These are phyloP conservation scores for Coptotermes formosanus DNA, from an alignment of 1,140 invertebrate genomes.

Conservation along the genomic window DNA sequence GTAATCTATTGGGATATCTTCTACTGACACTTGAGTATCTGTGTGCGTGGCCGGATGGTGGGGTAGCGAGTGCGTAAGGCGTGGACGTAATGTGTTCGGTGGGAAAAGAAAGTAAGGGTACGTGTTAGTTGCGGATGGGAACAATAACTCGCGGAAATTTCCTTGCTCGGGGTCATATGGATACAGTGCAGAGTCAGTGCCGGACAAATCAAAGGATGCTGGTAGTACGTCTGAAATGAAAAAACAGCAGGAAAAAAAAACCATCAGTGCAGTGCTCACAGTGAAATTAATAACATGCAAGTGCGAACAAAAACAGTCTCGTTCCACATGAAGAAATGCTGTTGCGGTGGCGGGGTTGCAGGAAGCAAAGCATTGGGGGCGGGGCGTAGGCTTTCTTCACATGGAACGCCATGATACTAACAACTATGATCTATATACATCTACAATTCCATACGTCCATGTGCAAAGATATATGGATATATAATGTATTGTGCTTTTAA, in stretches of 20 bases:
- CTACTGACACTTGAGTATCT: slow-evolving; percentile 46
- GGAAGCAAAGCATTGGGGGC: background rate
- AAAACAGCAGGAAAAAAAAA: slow-evolving; percentile 45
- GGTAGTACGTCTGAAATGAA: slow-evolving; percentile 57
- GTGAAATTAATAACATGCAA: slow-evolving; percentile 35
- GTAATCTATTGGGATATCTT: slow-evolving; percentile 48
- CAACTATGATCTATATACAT: background rate
- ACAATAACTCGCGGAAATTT: slow-evolving; percentile 54
- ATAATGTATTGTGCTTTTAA: slow-evolving; percentile 19
- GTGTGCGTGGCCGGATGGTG: slow-evolving; percentile 44
- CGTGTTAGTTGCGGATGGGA: slow-evolving; percentile 52
- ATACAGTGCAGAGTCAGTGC: slow-evolving; percentile 57
- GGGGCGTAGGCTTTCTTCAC: background rate
- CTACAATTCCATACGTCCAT: background rate
- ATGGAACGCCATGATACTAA: background rate
- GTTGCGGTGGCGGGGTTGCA: background rate
- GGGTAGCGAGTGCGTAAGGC: slow-evolving; percentile 40
- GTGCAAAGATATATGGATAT: background rate
- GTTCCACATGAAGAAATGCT: background rate
- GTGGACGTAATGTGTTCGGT: slow-evolving; percentile 39
- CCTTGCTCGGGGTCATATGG: slow-evolving; percentile 52
- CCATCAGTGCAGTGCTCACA: slow-evolving; percentile 36
- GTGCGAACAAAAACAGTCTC: slow-evolving; percentile 33
- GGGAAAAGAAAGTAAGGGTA: slow-evolving; percentile 58
- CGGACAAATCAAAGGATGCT: slow-evolving; percentile 54